Conservation (phyloP, 2,888 invertebrate species). For the Pseudococcus longispinus region DNA sequence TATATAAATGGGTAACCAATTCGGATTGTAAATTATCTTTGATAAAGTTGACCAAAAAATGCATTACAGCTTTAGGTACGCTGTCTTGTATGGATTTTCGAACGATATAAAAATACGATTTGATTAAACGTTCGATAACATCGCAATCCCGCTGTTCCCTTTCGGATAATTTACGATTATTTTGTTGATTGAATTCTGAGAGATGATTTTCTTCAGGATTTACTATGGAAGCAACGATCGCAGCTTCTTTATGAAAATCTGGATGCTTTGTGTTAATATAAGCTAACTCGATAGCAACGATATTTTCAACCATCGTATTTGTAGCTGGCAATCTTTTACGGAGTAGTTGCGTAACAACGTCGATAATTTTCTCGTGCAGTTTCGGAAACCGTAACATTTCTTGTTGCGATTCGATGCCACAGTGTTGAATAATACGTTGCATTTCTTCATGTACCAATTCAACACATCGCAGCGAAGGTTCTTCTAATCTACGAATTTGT, state of each 20-base stretch:
- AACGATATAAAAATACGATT: slow-evolving; percentile 98
- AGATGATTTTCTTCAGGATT: slow-evolving; percentile 74
- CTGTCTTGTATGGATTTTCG: slow-evolving; percentile 98
- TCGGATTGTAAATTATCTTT: slow-evolving; percentile 99
- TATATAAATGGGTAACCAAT: slow-evolving; percentile 96
- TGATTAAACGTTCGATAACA: slow-evolving; percentile 95
- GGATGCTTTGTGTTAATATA: slow-evolving; percentile 99
- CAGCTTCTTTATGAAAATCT: slow-evolving; percentile 96
- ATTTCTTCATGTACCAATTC: slow-evolving; percentile 99
- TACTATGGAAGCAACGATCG: slow-evolving; percentile 83
- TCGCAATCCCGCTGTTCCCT: slow-evolving; percentile 95
- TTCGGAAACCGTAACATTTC: slow-evolving; percentile 98
- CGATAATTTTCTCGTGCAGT: slow-evolving; percentile 95
- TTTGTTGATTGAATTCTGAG: slow-evolving; percentile 79
- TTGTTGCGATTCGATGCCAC: slow-evolving; percentile 97
- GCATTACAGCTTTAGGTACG: slow-evolving; percentile 99
- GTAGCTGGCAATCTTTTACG: slow-evolving; percentile 93
- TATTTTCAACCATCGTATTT: slow-evolving; percentile 96
- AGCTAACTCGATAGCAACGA: slow-evolving; percentile 96
- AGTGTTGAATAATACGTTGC: slow-evolving; percentile 98
- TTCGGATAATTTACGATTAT: slow-evolving; percentile 82
- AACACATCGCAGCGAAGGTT: slow-evolving; percentile 95
- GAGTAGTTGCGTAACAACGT: slow-evolving; percentile 94
- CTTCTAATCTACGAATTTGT: slow-evolving; percentile 94
- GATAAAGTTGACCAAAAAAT: slow-evolving; percentile 97